phyloP scores from a whole-genome alignment of 2,113 vertebrate genomes.

The Eptesicus fuscus region DNA sequence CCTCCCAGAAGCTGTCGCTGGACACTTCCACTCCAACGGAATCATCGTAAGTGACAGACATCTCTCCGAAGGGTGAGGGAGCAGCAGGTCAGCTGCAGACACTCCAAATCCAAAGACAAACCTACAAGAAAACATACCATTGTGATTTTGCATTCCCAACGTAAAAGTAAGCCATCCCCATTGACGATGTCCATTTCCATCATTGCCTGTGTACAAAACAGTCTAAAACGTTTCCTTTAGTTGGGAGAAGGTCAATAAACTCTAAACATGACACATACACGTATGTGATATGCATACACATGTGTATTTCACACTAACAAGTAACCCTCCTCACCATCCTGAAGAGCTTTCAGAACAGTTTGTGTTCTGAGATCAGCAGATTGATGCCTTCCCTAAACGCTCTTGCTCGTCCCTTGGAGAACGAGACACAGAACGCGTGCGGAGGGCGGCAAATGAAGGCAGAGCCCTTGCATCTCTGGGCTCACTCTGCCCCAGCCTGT shows the following conservation, averaged over 20 bases:
- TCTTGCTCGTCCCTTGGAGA: background rate
- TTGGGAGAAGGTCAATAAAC: background rate
- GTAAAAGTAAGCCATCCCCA: background rate
- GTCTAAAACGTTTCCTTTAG: background rate
- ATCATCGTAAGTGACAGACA: slow-evolving; percentile 94
- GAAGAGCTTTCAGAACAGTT: background rate
- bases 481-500: accelerated
- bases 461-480: background rate
- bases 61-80: slow-evolving; percentile 72
- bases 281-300: accelerated
- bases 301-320: background rate
- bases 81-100: slow-evolving; percentile 26
- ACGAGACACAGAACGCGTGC: background rate
- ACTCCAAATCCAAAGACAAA: slow-evolving; percentile 65
- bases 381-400: too few relatives aligned
- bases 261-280: background rate
- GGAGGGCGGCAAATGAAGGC: background rate
- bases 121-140: background rate
- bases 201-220: background rate
- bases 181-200: too few relatives aligned
- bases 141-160: background rate
- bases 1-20: slow-evolving; percentile 99
- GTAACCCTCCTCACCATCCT: background rate
- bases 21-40: slow-evolving; percentile 93
- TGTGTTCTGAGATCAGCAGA: background rate